Base-by-base conservation (phyloP, 2,888 invertebrate species). In the Plutella xylostella region DNA sequence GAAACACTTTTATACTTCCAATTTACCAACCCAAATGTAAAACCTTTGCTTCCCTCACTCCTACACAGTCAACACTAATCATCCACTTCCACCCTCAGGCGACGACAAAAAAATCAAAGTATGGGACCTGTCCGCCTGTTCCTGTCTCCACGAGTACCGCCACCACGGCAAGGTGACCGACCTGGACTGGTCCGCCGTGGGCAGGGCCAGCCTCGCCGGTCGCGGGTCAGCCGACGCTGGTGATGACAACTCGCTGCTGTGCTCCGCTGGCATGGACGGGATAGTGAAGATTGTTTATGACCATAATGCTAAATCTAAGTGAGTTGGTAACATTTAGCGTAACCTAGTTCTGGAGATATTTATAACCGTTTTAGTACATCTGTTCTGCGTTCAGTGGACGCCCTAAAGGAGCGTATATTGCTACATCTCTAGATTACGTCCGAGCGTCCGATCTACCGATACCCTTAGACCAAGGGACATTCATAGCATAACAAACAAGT, bases 41-140 rank as follows among this genome's bases (percentile, higher is more conserved):
- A n/a, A n/a, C n/a, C n/a, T n/a, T n/a, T n/a, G n/a, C n/a, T n/a
- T n/a, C n/a, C n/a, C n/a, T n/a, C n/a, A n/a, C n/a, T n/a, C n/a
- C n/a, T n/a, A n/a, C n/a, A n/a, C n/a, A n/a, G n/a, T n/a, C n/a
- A n/a, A n/a, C n/a, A n/a, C n/a, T n/a, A n/a, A n/a, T n/a, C n/a
- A n/a, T n/a, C n/a, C n/a, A n/a, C n/a, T n/a, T n/a, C n/a, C n/a
- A n/a, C 43, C 56, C 52, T 21, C 57, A 87, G 90, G 89, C 51
- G 92, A 91, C 56, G 92, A 92, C 61, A 86, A 89, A 55, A 85
- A 86, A 55, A 86, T 92, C 14, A 85, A 88, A 67, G 82, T 92
- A 17, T 93, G 92, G 92, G 92, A 92, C 63, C 64, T 93, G 51
- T 84, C 88, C 4, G 85, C 87, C 18, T 88, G 90, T 7, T 86